Evolutionary conservation across 2,113 vertebrate species (phyloP), one percentile per base, ranked within the genome.

Genomic region (Thymallus thymallus): DNA sequence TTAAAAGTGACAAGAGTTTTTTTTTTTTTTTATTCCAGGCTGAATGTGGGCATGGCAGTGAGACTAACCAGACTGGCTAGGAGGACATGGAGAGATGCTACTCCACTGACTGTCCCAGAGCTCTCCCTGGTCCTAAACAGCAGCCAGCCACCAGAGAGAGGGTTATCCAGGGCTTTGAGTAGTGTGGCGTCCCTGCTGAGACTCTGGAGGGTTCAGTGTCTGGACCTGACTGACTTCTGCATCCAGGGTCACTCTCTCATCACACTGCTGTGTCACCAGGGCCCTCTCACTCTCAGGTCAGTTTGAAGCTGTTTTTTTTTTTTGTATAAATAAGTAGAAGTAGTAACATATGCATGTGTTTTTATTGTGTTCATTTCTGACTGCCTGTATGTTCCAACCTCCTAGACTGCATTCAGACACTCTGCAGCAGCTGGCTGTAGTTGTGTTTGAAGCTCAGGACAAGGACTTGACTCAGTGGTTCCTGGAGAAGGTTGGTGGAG

Each of bases 391-490:
- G 9, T 9, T 71, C 10, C 14, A 65, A 20, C 55, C 18, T 10
- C 13, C 16, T 32, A 87, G 83, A 61, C 10, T 74, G 9, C 48
- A 29, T 9, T 13, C 71, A 45, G 51, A 76, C 23, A 68, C 12
- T 73, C 61, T 82, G 6, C 66, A 78, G 81, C n/a, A 71, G 26
- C 65, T 82, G 72, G 18, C 35, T 73, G 20, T 58, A 32, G 61
- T 41, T 32, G 76, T 86, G 58, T 80, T 24, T 82, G 74, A 84
- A 71, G 18, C 24, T 72, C 76, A 79, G 45, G 69, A 86, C 20
- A 66, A 76, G 26, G 55, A 78, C 3, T 18, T 85, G 56, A 80
- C 77, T 55, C 51, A 16, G 13, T 12, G 32, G 20, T 83, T 85
- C 58, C 23, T 72, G 35, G 58, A 10, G 32, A 63, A 72, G 71